Evolutionary conservation across 2,797 vertebrate species (phyloP).

Genomic region (Danio choprae): DNA sequence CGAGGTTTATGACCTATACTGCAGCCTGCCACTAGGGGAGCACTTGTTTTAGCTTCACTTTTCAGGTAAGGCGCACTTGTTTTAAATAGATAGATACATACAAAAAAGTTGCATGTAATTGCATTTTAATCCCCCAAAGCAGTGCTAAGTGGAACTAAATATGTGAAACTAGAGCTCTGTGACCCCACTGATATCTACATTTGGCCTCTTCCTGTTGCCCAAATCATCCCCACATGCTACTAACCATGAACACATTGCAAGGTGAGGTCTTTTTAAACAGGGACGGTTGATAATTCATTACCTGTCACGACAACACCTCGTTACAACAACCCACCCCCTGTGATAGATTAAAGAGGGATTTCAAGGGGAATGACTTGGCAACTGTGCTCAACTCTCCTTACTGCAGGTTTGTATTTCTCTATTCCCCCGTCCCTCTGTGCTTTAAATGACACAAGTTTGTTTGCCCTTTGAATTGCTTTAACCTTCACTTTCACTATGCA

Average conservation of each 20-base stretch:
- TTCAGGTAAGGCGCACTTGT: no score
- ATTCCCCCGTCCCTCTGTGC: conserved; percentile 10
- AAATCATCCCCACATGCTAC: conserved; percentile 47
- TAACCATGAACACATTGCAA: conserved; percentile 56
- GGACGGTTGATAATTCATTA: conserved; percentile 55
- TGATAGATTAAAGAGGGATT: conserved; percentile 65
- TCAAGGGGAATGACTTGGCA: conserved; percentile 65
- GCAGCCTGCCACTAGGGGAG: no score
- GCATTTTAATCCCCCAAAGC: not conserved
- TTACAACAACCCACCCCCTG: conserved; percentile 40
- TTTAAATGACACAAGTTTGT: conserved; percentile 42
- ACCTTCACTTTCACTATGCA: conserved; percentile 17
- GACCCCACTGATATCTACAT: not conserved
- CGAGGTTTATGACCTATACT: no score
- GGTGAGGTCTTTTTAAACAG: conserved; percentile 52
- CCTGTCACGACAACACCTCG: conserved; percentile 52
- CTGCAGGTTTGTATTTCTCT: conserved; percentile 47
- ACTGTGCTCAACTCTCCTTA: conserved; percentile 47
- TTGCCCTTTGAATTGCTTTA: conserved; percentile 44
- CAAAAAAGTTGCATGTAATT: not conserved
- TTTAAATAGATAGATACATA: no score
- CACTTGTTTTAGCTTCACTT: no score
- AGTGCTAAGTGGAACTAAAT: not conserved
- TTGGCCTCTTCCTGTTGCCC: conserved; percentile 30
- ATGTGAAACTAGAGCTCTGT: not conserved